These are phyloP conservation scores for Garra rufa DNA, from an alignment of 2,113 vertebrate species.

Conservation along the genomic window DNA sequence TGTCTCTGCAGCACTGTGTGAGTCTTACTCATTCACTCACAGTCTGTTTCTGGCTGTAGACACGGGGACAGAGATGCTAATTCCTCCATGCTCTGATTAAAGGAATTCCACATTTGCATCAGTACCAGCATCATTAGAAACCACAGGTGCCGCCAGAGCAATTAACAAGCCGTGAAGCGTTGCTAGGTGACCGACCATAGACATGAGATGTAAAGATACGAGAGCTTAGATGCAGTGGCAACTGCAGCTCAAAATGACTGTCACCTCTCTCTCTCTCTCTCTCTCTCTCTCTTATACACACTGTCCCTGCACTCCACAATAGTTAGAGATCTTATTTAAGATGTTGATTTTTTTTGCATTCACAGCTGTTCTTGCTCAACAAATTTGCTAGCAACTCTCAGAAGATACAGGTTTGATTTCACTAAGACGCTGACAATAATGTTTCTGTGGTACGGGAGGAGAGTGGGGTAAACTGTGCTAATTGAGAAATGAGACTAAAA, in stretches of 20 bases:
- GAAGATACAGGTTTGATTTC: neutral
- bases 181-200: constrained; percentile 71
- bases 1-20: neutral
- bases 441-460: neutral
- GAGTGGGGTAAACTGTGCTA: neutral
- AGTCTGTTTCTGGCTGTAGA: neutral
- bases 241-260: constrained; percentile 5
- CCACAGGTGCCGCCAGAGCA: constrained; percentile 74
- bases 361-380: neutral
- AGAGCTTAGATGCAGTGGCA: constrained; percentile 36
- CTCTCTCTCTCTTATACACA: neutral
- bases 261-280: neutral
- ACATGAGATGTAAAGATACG: constrained; percentile 61
- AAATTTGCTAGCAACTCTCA: neutral
- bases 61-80: neutral
- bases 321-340: constrained; percentile 23
- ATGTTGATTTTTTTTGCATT: constrained; percentile 6
- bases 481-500: neutral
- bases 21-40: constrained; percentile 18
- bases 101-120: constrained; percentile 48
- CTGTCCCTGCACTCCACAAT: neutral
- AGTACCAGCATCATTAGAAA: constrained; percentile 65
- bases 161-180: constrained; percentile 64
- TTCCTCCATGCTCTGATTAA: constrained; percentile 44
- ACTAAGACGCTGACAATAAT: neutral